Evolutionary conservation across 1,140 invertebrate species (phyloP).

Genomic region (Zaprionus africanus): DNA sequence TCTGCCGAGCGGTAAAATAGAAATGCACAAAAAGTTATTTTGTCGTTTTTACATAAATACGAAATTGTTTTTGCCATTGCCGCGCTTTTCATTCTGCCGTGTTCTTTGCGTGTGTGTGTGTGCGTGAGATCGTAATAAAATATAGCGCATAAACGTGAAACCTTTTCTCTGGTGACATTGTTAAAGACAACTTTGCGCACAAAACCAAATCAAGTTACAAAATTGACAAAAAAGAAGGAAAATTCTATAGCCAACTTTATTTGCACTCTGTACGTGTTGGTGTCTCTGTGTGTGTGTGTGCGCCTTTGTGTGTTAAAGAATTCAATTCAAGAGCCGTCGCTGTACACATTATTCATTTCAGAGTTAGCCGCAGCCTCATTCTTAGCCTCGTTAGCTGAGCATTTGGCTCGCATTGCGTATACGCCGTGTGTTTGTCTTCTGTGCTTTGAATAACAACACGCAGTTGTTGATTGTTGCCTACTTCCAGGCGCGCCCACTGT

Average conservation of each 20-base stretch:
- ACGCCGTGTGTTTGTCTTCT: constrained; percentile 46
- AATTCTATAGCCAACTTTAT: constrained; percentile 38
- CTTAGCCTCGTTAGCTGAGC: constrained; percentile 37
- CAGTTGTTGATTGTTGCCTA: constrained; percentile 80
- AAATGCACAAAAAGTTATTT: constrained; percentile 33
- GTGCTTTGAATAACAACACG: constrained; percentile 80
- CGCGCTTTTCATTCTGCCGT: constrained; percentile 42
- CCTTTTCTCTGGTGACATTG: constrained; percentile 20
- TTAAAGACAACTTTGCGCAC: constrained; percentile 18
- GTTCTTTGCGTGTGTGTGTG: constrained; percentile 7
- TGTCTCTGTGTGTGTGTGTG: constrained; percentile 44
- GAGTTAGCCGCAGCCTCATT: constrained; percentile 30
- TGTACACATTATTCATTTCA: constrained; percentile 58
- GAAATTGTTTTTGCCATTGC: constrained; percentile 22
- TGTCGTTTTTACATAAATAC: constrained; percentile 33
- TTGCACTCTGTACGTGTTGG: constrained; percentile 7
- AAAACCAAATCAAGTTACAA: constrained; percentile 43
- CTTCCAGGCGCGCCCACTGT: constrained; percentile 56
- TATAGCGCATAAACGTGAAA: constrained; percentile 33
- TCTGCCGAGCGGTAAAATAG: constrained; percentile 17
- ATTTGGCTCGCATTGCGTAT: constrained; percentile 36
- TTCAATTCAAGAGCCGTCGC: constrained; percentile 40
- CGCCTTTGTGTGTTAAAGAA: constrained; percentile 25
- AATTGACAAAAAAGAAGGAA: constrained; percentile 42
- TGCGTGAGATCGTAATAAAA: constrained; percentile 35